phyloP scores from a whole-genome alignment of 2,888 invertebrate species.

The Melieria omissa region DNA sequence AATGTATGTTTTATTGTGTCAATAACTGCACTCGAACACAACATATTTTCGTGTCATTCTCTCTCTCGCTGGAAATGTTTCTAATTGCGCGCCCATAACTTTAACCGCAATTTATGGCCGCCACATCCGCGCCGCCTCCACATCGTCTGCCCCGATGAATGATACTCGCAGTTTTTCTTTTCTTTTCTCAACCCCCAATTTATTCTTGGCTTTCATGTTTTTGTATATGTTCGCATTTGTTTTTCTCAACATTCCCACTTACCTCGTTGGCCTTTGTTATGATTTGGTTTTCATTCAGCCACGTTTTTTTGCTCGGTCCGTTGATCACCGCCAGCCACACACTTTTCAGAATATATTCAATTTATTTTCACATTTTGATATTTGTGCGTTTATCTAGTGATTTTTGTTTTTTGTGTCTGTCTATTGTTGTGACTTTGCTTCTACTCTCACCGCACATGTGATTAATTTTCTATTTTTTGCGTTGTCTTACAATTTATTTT shows the following conservation, averaged over 20 bases:
- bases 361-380: constrained; percentile 21
- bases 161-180: constrained; percentile 27
- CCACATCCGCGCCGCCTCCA: too few species aligned
- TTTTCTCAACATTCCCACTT: neutral
- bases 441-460: neutral
- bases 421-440: constrained; percentile 1
- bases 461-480: too few species aligned
- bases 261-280: neutral
- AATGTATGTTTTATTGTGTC: neutral
- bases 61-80: neutral
- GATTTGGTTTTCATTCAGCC: constrained; percentile 24
- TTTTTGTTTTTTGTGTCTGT: neutral
- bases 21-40: neutral
- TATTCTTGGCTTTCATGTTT: neutral
- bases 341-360: constrained; percentile 45
- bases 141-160: constrained; percentile 22
- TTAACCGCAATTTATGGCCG: constrained; percentile 9
- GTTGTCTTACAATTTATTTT: too few species aligned
- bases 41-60: neutral
- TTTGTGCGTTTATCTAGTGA: neutral
- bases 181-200: neutral
- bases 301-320: constrained; percentile 30
- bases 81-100: constrained; percentile 9
- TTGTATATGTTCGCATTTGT: neutral
- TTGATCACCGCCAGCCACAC: constrained; percentile 28